Conservation (phyloP, 23 tunicate species). For the Styela plicata region DNA sequence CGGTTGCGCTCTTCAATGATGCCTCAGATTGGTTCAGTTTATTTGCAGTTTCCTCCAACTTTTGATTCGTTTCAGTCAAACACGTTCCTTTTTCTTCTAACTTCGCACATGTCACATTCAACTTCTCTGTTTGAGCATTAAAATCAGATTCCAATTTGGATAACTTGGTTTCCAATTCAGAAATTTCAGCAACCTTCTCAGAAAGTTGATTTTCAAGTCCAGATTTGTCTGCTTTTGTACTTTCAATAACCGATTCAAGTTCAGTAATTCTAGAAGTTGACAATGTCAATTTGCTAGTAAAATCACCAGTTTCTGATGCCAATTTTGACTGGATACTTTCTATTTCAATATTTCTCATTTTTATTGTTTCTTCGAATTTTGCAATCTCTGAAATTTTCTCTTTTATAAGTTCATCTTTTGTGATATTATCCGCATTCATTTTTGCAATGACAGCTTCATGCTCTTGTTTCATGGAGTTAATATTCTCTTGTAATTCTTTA, state of each 20-base stretch:
- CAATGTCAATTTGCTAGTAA: background rate
- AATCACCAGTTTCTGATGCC: slow-evolving; percentile 29
- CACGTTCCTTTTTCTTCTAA: background rate
- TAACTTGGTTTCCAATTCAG: background rate
- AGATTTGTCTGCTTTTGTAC: background rate
- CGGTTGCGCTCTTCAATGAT: background rate
- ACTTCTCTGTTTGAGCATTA: background rate
- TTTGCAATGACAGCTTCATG: background rate
- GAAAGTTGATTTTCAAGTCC: background rate
- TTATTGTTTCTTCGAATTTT: background rate
- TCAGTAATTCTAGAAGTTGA: background rate
- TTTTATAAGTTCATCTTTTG: background rate
- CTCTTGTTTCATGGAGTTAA: background rate
- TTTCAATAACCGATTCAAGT: background rate
- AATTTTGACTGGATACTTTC: background rate
- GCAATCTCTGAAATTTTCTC: background rate
- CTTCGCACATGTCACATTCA: background rate
- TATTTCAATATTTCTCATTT: slow-evolving; percentile 3
- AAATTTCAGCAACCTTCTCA: background rate
- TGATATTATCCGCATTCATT: background rate
- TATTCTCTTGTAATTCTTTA: background rate
- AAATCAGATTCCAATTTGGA: background rate
- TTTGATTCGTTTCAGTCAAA: background rate
- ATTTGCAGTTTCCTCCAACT: background rate
- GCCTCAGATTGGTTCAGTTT: background rate